phyloP scores from a whole-genome alignment of 1,140 invertebrate species.

The Eciton burchellii region DNA sequence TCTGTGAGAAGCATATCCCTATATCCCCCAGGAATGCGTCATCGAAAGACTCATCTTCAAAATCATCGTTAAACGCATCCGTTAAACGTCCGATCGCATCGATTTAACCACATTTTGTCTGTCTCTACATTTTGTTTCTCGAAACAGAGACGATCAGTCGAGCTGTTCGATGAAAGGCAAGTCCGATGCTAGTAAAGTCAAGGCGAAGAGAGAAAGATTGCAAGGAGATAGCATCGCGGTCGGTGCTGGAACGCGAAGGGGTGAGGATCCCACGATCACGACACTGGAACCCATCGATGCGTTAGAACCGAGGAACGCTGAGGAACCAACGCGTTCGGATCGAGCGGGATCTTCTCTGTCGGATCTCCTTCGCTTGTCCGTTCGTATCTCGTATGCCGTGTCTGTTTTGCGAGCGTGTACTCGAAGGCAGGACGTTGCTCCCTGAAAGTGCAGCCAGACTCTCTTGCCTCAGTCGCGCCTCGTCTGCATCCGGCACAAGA shows the following conservation, averaged over 20 bases:
- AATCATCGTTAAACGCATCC: not conserved
- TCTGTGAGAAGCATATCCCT: too few species aligned
- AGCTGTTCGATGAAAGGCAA: not conserved
- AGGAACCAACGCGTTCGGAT: constrained; percentile 33
- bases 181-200: not conserved
- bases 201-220: not conserved
- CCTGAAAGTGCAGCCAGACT: constrained; percentile 59
- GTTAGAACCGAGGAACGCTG: too few species aligned
- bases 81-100: too few species aligned
- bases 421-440: constrained; percentile 77
- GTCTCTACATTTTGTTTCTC: not conserved
- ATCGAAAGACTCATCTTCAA: not conserved
- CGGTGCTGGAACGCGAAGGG: constrained; percentile 8
- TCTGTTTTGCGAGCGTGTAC: constrained; percentile 66
- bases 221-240: not conserved
- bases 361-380: constrained; percentile 65
- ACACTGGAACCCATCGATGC: constrained; percentile 48
- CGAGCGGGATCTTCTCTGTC: constrained; percentile 37
- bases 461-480: constrained; percentile 67
- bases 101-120: not conserved
- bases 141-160: not conserved
- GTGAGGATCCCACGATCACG: too few species aligned
- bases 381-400: constrained; percentile 31
- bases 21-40: not conserved
- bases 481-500: constrained; percentile 72